Evolutionary conservation across 2,888 invertebrate genomes (phyloP).

Genomic region (Balanococcus diminutus): DNA sequence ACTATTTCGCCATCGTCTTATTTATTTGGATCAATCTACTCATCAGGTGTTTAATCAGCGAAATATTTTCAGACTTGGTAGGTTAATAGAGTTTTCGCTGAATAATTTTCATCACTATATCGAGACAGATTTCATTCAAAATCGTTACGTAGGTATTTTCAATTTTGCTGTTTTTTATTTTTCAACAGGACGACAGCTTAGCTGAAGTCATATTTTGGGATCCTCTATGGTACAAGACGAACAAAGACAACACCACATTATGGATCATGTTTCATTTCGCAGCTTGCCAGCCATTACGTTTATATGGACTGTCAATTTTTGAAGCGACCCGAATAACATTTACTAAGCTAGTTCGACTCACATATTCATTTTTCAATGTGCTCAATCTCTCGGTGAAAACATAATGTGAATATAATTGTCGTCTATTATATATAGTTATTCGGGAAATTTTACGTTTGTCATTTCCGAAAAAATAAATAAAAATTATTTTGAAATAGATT

Average conservation of each 20-base stretch:
- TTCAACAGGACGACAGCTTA: background rate
- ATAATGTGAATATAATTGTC: too few relatives aligned
- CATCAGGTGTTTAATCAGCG: background rate
- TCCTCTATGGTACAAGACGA: background rate
- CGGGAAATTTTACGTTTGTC: background rate
- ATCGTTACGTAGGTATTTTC: background rate
- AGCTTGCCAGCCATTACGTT: background rate
- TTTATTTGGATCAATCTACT: background rate
- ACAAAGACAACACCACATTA: background rate
- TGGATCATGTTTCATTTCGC: background rate
- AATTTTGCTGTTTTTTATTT: background rate
- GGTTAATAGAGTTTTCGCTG: too few relatives aligned
- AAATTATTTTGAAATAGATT: too few relatives aligned
- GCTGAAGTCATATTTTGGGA: background rate
- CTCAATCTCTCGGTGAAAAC: background rate
- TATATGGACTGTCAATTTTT: background rate
- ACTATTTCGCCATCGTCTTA: background rate
- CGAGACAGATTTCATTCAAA: too few relatives aligned
- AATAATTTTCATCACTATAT: too few relatives aligned
- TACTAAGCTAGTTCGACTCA: background rate
- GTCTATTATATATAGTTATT: too few relatives aligned
- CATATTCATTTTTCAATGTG: background rate
- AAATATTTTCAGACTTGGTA: background rate
- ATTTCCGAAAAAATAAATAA: too few relatives aligned
- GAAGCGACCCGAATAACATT: background rate